phyloP scores from a whole-genome alignment of 2,888 invertebrate species.

The Ferdinandea cuprea region DNA sequence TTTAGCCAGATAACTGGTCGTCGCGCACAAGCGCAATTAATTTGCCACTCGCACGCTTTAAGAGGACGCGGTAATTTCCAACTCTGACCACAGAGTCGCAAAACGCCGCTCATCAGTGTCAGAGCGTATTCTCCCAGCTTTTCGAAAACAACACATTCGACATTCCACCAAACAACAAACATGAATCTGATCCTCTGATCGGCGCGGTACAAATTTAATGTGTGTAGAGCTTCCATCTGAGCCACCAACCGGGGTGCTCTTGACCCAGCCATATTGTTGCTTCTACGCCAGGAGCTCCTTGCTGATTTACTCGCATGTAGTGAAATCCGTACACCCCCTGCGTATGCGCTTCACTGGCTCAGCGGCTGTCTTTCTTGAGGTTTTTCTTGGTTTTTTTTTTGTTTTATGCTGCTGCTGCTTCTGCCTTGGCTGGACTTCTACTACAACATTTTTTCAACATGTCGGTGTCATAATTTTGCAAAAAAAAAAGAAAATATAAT shows the following conservation, averaged over 20 bases:
- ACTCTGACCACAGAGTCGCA: not conserved
- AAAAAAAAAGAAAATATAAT: slow-evolving; percentile 34
- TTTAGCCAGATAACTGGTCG: slow-evolving; percentile 30
- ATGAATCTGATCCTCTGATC: slow-evolving; percentile 48
- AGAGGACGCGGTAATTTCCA: slow-evolving; percentile 3
- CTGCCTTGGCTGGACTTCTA: slow-evolving; percentile 44
- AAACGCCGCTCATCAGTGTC: slow-evolving; percentile 39
- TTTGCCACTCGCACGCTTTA: slow-evolving; percentile 50
- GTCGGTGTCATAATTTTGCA: slow-evolving; percentile 72
- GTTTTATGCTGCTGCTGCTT: not conserved
- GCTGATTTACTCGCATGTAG: slow-evolving; percentile 56
- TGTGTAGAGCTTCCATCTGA: slow-evolving; percentile 56
- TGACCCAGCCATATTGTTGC: slow-evolving; percentile 40
- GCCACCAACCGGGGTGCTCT: slow-evolving; percentile 48
- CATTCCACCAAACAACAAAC: slow-evolving; percentile 59
- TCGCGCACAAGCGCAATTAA: slow-evolving; percentile 34
- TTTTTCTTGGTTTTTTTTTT: slow-evolving; percentile 1
- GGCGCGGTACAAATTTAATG: slow-evolving; percentile 60
- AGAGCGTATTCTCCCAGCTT: slow-evolving; percentile 25
- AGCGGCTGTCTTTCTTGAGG: slow-evolving; percentile 64
- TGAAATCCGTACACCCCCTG: slow-evolving; percentile 22
- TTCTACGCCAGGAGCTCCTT: slow-evolving; percentile 52
- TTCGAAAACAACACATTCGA: slow-evolving; percentile 53
- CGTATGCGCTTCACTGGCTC: slow-evolving; percentile 49
- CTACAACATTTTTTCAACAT: slow-evolving; percentile 70